Conservation (phyloP, 2,797 vertebrate species). For the Argya squamiceps region DNA sequence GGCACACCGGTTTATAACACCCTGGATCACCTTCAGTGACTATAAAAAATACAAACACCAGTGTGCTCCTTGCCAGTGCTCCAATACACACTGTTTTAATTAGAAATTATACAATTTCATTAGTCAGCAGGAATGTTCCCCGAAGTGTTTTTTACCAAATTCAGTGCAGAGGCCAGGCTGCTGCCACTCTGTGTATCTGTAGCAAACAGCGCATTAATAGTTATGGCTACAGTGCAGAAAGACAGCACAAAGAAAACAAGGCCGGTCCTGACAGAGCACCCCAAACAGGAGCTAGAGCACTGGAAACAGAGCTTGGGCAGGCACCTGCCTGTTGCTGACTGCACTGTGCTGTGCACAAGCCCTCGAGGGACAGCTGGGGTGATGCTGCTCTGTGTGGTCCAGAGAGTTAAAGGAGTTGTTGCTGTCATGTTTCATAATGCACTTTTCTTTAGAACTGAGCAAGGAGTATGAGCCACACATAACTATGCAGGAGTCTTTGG, state of each 20-base stretch:
- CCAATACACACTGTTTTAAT: neutral
- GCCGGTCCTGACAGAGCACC: neutral
- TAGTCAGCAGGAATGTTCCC: neutral
- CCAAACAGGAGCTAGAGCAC: neutral
- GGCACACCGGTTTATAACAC: neutral
- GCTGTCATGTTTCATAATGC: neutral
- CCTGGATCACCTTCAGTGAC: neutral
- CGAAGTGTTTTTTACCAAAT: neutral
- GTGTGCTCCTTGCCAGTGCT: neutral
- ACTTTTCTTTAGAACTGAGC: neutral
- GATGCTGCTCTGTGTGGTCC: neutral
- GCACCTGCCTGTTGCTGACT: neutral
- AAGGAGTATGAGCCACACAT: rapidly evolving
- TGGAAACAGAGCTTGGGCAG: neutral
- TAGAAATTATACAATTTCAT: neutral
- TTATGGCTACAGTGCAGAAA: neutral
- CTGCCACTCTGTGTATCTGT: rapidly evolving
- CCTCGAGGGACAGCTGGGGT: rapidly evolving
- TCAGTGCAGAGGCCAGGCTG: neutral
- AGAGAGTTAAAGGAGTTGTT: neutral
- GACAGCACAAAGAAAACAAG: neutral
- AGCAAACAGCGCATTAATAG: neutral
- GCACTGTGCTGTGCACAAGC: neutral
- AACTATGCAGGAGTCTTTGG: neutral
- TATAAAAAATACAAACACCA: neutral